phyloP scores from a whole-genome alignment of 2,888 invertebrate genomes.

The Brenthis daphne region DNA sequence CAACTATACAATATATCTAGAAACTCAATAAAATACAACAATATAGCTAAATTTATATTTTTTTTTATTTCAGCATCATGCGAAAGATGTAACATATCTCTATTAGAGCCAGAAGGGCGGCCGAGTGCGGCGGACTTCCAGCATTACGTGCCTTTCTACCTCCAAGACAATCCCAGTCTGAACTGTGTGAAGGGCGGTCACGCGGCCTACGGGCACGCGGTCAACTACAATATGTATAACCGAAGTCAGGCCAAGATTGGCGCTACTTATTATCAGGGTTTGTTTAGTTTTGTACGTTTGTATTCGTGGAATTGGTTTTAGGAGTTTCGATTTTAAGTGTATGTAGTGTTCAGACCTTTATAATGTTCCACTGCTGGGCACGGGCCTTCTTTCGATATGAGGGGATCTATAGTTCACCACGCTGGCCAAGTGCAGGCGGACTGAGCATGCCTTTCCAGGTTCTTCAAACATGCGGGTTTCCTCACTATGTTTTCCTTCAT shows the following conservation, averaged over 20 bases:
- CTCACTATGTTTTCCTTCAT: too few species aligned
- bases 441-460: too few species aligned
- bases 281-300: neutral
- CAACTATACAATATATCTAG: too few species aligned
- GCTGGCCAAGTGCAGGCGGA: too few species aligned
- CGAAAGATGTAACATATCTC: conserved; percentile 75
- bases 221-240: conserved; percentile 79
- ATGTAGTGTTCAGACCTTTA: too few species aligned
- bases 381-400: too few species aligned
- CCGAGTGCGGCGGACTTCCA: conserved; percentile 85
- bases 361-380: too few species aligned
- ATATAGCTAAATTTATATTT: neutral
- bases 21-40: neutral
- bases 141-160: conserved; percentile 89
- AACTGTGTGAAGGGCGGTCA: conserved; percentile 92
- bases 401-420: too few species aligned
- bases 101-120: conserved; percentile 75
- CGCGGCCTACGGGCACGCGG: conserved; percentile 90
- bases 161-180: conserved; percentile 90
- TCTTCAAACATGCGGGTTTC: too few species aligned
- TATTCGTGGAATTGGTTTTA: too few species aligned
- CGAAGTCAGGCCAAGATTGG: conserved; percentile 80
- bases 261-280: conserved; percentile 90
- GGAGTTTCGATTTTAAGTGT: too few species aligned
- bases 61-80: conserved; percentile 52